Evolutionary conservation across 2,797 vertebrate genomes (phyloP), one percentile per base, ranked within the genome.

Genomic region (Peromyscus attwateri): DNA sequence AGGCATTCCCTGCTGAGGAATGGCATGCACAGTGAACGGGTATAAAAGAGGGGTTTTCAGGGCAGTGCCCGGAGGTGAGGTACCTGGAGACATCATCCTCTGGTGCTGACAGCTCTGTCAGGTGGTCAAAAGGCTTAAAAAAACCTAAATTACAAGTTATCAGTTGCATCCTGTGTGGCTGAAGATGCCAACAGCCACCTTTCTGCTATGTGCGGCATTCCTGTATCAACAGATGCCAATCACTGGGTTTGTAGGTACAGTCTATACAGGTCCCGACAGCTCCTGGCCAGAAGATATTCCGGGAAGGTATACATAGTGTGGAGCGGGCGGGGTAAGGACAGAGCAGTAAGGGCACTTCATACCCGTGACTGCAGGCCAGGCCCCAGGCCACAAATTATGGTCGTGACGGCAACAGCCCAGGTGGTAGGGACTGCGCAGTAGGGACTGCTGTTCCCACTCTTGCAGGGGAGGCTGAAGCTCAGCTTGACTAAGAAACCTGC

Each of bases 221-320:
- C 92, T 97, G 27, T 84, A 89, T 89, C 88, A 97, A 96, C 92
- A 97, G 43, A 79, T n/a, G 96, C 89, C 97, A 93, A 60, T 97
- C 96, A 97, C 66, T 27, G 75, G 31, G 40, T 83, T 46, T 92
- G 64, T 91, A 43, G 3, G 55, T 77, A 83, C 31, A 43, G 88
- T 40, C 94, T 37, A 4, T 10, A n/a, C 96, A 97, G 94, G 96
- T 82, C 89, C 60, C 3, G 55, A 64, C 94, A 55, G 92, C 71
- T 92, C 60, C 89, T 31, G 11, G 66, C n/a, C 9, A 16, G 66
- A 80, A 84, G 31, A 21, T 25, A 19, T 52, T 89, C 73, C 70
- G 1, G 0, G 95, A 96, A 96, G 79, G 82, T 57, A n/a, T 89
- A n/a, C 29, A 0, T 1, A 37, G 37, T 75, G n/a, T 2, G 0